These are phyloP conservation scores for Aphis gossypii DNA, from an alignment of 1,140 invertebrate genomes.

Conservation along the genomic window DNA sequence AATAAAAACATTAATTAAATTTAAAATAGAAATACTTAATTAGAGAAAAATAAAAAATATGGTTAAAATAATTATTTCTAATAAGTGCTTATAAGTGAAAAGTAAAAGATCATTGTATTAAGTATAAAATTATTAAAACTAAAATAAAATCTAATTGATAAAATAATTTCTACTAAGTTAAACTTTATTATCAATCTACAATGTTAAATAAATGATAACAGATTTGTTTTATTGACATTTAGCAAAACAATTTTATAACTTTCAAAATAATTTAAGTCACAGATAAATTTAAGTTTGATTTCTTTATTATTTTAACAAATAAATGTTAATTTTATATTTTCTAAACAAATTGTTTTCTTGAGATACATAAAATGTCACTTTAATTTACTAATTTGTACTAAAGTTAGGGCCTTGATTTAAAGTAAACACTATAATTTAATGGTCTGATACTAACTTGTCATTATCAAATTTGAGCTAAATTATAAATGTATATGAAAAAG, in stretches of 20 bases:
- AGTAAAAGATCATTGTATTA: not conserved
- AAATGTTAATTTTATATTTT: not conserved
- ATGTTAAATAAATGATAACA: not conserved
- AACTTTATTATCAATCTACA: constrained; percentile 10
- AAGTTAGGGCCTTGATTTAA: not conserved
- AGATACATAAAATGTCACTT: not conserved
- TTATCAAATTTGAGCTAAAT: not conserved
- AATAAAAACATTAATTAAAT: constrained; percentile 32
- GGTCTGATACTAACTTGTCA: not conserved
- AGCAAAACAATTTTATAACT: not conserved
- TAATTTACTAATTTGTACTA: not conserved
- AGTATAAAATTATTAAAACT: not conserved
- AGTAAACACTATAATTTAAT: not conserved
- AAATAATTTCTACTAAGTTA: constrained; percentile 6
- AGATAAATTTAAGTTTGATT: not conserved
- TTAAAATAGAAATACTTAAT: constrained; percentile 27
- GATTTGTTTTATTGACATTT: not conserved
- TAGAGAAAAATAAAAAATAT: constrained; percentile 5
- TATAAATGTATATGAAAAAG: not conserved
- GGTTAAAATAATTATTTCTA: constrained; percentile 8
- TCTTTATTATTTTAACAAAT: not conserved
- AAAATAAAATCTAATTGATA: constrained; percentile 2
- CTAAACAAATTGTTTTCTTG: not conserved
- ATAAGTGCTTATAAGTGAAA: not conserved
- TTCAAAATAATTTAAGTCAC: not conserved